phyloP scores from a whole-genome alignment of 2,797 vertebrate species.

The Cyprinodon diabolis region DNA sequence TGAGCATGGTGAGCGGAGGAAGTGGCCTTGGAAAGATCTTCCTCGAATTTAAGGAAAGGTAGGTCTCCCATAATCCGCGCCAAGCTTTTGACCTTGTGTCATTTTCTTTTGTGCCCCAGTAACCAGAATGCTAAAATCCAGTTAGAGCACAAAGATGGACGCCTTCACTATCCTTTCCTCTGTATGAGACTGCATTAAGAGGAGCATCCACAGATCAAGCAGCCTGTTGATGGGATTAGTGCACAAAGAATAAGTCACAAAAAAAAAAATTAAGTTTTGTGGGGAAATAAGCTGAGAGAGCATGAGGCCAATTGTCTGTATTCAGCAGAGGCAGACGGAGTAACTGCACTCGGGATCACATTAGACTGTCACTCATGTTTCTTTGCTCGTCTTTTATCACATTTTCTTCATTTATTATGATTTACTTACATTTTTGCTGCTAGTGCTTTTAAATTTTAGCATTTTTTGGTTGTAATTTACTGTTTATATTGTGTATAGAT shows the following conservation, averaged over 20 bases:
- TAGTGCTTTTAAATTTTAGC: neutral
- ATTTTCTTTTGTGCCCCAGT: neutral
- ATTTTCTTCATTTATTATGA: neutral
- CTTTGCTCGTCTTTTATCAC: neutral
- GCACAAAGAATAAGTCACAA: conserved; percentile 47
- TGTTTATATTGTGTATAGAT: neutral
- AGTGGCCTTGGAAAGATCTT: conserved; percentile 92
- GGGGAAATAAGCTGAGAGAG: conserved; percentile 36
- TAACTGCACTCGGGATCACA: conserved; percentile 25
- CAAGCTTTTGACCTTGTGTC: neutral
- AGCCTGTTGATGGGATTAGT: conserved; percentile 48
- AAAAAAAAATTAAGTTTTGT: conserved; percentile 37
- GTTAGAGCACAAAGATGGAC: neutral
- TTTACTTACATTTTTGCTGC: neutral
- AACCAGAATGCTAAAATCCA: neutral
- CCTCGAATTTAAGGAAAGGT: conserved; percentile 98
- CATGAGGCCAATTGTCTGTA: conserved; percentile 27
- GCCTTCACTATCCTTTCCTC: conserved; percentile 7
- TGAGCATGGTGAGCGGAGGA: conserved; percentile 90
- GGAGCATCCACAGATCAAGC: conserved; percentile 25
- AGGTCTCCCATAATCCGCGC: conserved; percentile 38
- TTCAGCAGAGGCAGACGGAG: conserved; percentile 27
- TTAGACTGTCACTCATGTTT: conserved; percentile 12
- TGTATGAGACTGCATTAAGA: conserved; percentile 11
- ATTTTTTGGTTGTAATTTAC: neutral